These are phyloP conservation scores for Ctenodactylus gundi DNA, from an alignment of 2,113 vertebrate genomes.

Conservation along the genomic window DNA sequence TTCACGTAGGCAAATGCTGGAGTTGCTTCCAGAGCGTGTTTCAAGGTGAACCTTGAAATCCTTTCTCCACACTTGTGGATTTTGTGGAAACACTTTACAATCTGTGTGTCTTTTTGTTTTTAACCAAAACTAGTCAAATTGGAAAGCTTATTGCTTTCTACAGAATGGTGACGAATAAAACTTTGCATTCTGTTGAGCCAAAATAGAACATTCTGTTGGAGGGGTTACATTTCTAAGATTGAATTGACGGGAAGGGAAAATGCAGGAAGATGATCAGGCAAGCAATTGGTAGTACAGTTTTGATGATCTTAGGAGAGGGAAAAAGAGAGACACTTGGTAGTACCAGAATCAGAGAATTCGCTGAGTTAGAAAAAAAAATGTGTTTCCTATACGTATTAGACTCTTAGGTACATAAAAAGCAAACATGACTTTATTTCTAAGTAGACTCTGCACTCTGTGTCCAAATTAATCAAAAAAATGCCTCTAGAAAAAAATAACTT, in stretches of 20 bases:
- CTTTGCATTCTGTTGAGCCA: conserved; percentile 39
- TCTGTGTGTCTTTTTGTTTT: background rate
- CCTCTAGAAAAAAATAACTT: background rate
- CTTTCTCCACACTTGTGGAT: conserved; percentile 45
- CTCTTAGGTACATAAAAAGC: conserved; percentile 35
- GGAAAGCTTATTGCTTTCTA: conserved; percentile 67
- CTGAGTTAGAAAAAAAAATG: background rate
- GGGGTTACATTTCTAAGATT: background rate
- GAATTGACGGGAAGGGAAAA: conserved; percentile 43
- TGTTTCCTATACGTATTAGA: background rate
- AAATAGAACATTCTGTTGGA: background rate
- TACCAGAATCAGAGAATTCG: background rate
- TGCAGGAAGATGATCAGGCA: conserved; percentile 20
- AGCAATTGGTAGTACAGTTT: conserved; percentile 51
- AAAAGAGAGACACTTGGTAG: background rate
- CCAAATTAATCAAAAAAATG: background rate
- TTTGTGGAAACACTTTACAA: background rate
- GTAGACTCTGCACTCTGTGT: background rate
- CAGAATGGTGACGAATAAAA: conserved; percentile 61
- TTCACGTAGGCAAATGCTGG: background rate
- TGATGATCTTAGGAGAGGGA: background rate
- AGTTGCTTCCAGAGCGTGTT: conserved; percentile 33
- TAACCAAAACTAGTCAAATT: conserved; percentile 33
- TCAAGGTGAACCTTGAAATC: background rate
- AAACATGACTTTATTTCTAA: background rate